Percentiles rank a stretch among this genome's conserved stretches.
Conservation (phyloP, 2,797 vertebrate species). For the Trachops cirrhosus region DNA sequence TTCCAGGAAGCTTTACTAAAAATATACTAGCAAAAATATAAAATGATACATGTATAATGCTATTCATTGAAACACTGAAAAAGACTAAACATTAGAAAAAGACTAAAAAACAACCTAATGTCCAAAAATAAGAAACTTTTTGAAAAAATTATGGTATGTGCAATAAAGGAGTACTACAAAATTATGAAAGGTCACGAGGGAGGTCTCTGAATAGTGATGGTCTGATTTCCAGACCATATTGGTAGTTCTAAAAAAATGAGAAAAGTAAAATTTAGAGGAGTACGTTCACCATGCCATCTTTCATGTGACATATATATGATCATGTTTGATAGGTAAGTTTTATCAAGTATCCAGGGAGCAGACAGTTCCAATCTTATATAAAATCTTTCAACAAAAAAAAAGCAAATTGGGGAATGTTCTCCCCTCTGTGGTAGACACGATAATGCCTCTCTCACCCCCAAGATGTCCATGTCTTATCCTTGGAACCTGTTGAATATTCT, state of each 20-base stretch:
- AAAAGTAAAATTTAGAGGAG: background rate
- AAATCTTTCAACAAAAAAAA: background rate
- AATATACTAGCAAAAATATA: background rate
- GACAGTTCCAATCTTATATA: background rate
- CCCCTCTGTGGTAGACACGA: background rate
- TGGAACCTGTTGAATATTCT: background rate
- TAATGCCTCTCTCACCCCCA: background rate
- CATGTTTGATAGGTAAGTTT: slow-evolving; percentile 23
- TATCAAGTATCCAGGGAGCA: background rate
- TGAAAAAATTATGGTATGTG: background rate
- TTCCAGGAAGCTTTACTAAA: background rate
- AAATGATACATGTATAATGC: background rate
- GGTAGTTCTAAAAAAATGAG: background rate
- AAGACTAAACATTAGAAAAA: background rate
- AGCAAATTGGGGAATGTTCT: background rate
- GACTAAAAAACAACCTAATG: background rate
- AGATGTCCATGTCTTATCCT: background rate
- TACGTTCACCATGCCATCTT: background rate
- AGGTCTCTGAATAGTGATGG: background rate
- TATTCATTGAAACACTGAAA: background rate
- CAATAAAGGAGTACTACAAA: background rate
- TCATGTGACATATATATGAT: background rate
- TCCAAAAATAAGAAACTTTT: background rate
- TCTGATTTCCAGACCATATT: background rate
- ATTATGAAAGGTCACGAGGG: background rate